phyloP scores from a whole-genome alignment of 2,113 vertebrate species.

The Epinephelus fuscoguttatus region DNA sequence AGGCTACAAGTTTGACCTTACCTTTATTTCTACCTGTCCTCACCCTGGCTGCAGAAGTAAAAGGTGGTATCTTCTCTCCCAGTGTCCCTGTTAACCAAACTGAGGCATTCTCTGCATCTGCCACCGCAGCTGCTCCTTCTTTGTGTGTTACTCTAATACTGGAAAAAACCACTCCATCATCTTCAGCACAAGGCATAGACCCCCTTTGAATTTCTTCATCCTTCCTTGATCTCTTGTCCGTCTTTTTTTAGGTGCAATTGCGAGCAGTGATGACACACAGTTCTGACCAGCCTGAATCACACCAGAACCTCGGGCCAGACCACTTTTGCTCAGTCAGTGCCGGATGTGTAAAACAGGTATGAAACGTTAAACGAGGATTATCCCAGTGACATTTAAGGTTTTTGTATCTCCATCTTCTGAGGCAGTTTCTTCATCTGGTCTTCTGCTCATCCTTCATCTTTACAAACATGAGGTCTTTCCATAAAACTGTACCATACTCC shows the following conservation, averaged over 20 bases:
- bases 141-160: conserved; percentile 61
- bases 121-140: conserved; percentile 58
- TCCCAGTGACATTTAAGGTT: conserved; percentile 60
- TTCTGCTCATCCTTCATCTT: conserved; percentile 53
- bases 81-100: conserved; percentile 75
- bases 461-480: conserved; percentile 31
- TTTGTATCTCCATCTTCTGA: conserved; percentile 73
- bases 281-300: conserved; percentile 31
- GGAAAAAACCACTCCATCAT: conserved; percentile 75
- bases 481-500: conserved; percentile 53
- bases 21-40: conserved; percentile 70
- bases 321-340: conserved; percentile 7
- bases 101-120: conserved; percentile 76
- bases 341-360: conserved; percentile 47
- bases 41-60: conserved; percentile 53
- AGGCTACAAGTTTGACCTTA: conserved; percentile 64
- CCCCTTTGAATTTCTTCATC: conserved; percentile 79
- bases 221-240: conserved; percentile 38
- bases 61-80: conserved; percentile 64
- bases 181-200: conserved; percentile 64
- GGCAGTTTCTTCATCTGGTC: conserved; percentile 55
- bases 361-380: conserved; percentile 28
- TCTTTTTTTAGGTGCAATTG: conserved; percentile 43
- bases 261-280: conserved; percentile 29
- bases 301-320: conserved; percentile 37